Evolutionary conservation across 2,888 invertebrate genomes (phyloP).

Genomic region (Acrocera orbiculus): DNA sequence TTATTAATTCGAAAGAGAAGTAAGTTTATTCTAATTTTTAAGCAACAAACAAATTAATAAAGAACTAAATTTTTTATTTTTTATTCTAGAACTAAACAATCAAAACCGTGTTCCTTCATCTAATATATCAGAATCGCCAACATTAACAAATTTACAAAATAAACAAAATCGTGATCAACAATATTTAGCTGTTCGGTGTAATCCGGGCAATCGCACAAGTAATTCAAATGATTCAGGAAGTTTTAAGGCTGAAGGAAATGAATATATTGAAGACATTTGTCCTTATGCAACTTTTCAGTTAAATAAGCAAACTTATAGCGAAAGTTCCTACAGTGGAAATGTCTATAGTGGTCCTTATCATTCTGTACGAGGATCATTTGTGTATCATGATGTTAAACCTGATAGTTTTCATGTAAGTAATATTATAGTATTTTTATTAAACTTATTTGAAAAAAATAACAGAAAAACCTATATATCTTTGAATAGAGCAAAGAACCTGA

Average conservation of each 20-base stretch:
- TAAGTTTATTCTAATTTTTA: no score
- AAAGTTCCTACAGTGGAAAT: constrained; percentile 79
- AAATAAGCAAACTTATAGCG: constrained; percentile 70
- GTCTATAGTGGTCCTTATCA: constrained; percentile 76
- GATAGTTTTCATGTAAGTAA: constrained; percentile 29
- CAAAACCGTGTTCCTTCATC: constrained; percentile 31
- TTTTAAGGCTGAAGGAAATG: constrained; percentile 37
- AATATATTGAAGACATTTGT: constrained; percentile 85
- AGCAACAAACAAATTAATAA: neutral
- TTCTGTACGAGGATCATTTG: constrained; percentile 70
- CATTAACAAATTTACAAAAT: constrained; percentile 61
- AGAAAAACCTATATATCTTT: constrained; percentile 5
- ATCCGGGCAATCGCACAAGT: constrained; percentile 32
- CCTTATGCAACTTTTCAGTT: constrained; percentile 86
- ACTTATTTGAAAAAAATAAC: constrained; percentile 4
- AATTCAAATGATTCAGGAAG: constrained; percentile 37
- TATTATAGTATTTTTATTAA: constrained; percentile 10
- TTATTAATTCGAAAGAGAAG: constrained; percentile 53
- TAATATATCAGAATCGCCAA: constrained; percentile 55
- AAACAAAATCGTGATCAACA: constrained; percentile 64
- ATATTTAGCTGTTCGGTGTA: constrained; percentile 51
- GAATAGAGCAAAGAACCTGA: constrained; percentile 60
- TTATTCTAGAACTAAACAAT: constrained; percentile 30
- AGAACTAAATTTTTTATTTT: neutral
- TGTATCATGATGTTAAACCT: constrained; percentile 74